phyloP scores from a whole-genome alignment of 92 coral and sea anemone species.

The Zoanthus sansibaricus region DNA sequence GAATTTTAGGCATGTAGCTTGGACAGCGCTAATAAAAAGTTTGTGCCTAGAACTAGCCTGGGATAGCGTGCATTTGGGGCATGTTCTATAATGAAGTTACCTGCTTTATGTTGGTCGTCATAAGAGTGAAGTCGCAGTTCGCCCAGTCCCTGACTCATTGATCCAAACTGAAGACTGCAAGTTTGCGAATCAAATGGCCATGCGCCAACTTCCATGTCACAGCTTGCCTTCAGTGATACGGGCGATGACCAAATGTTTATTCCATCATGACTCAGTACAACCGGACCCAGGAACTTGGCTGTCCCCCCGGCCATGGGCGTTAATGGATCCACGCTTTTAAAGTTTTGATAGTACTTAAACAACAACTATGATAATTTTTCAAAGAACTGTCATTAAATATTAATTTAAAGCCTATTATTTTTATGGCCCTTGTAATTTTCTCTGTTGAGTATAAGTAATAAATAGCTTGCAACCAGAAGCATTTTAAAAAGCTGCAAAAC shows the following conservation, averaged over 20 bases:
- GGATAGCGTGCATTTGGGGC: no score
- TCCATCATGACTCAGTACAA: slow-evolving; percentile 24
- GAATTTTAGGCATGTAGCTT: no score
- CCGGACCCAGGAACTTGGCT: slow-evolving; percentile 27
- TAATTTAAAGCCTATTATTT: no score
- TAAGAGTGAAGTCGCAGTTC: slow-evolving; percentile 42
- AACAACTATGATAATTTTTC: no score
- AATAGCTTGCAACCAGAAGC: no score
- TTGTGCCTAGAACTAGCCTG: no score
- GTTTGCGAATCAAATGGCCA: slow-evolving; percentile 84
- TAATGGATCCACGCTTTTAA: background rate
- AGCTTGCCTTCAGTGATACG: slow-evolving; percentile 80
- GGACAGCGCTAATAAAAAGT: no score
- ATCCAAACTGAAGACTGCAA: slow-evolving; percentile 81
- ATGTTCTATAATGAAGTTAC: background rate
- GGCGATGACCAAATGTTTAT: slow-evolving; percentile 79
- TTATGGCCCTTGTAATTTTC: no score
- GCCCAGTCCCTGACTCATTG: slow-evolving; percentile 80
- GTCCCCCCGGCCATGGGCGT: slow-evolving; percentile 42
- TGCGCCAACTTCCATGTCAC: slow-evolving; percentile 68
- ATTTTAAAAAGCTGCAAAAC: no score
- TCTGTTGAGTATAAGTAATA: no score
- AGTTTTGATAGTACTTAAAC: no score
- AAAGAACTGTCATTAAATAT: no score
- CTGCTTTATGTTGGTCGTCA: slow-evolving; percentile 39